Evolutionary conservation across 2,888 invertebrate species (phyloP).

Genomic region (Synergus gifuensis): DNA sequence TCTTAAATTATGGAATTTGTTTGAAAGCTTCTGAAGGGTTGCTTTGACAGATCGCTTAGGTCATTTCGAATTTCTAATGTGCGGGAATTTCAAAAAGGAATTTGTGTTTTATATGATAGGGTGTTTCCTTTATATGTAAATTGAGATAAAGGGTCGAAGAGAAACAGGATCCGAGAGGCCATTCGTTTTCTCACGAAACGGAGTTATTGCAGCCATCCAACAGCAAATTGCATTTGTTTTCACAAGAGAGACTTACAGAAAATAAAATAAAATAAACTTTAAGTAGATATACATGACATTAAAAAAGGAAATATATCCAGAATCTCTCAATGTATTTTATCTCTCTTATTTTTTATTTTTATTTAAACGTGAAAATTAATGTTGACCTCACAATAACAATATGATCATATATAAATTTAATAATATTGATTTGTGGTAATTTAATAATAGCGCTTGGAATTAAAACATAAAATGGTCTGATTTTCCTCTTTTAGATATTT

Average conservation of each 20-base stretch:
- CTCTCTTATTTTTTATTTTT: too few relatives aligned
- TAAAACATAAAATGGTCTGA: too few relatives aligned
- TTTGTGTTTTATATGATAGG: not conserved
- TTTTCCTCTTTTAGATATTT: not conserved
- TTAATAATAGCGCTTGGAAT: too few relatives aligned
- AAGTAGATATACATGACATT: not conserved
- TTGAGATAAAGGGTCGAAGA: conserved; percentile 3
- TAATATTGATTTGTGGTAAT: not conserved
- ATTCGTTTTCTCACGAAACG: conserved; percentile 5
- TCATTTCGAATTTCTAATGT: not conserved
- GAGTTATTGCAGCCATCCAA: conserved; percentile 16
- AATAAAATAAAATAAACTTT: not conserved
- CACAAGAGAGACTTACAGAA: not conserved
- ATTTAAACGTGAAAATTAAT: not conserved
- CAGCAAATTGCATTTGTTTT: conserved; percentile 1
- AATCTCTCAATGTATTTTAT: not conserved
- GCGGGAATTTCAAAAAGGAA: not conserved
- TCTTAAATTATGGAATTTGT: too few relatives aligned
- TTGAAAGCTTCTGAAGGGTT: too few relatives aligned
- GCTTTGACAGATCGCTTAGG: not conserved
- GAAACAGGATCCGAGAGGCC: not conserved
- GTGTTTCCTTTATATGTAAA: conserved; percentile 10
- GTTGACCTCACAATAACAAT: not conserved
- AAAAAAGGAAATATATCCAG: not conserved
- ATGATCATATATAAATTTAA: not conserved